Conservation (phyloP, 2,888 invertebrate genomes). For the Julus scanicus region DNA sequence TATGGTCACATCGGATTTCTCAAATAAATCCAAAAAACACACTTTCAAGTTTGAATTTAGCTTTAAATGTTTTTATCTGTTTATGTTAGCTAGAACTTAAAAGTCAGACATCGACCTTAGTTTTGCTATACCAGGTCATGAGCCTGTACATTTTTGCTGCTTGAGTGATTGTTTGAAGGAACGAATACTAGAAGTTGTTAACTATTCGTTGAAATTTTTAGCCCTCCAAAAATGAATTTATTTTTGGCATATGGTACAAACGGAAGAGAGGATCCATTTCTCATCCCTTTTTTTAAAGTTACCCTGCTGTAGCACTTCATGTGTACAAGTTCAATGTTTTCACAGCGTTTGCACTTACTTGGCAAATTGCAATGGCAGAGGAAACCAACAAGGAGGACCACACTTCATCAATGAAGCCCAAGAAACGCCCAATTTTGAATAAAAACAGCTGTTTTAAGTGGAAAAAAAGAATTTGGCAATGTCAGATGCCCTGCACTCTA, state of each 20-base stretch:
- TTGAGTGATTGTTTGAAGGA: neutral
- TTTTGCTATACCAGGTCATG: neutral
- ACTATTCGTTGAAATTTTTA: neutral
- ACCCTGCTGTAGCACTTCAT: neutral
- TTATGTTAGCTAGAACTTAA: neutral
- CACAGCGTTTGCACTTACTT: slow-evolving; percentile 9
- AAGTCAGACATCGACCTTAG: slow-evolving; percentile 15
- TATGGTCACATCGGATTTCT: too few species aligned
- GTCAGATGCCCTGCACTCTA: neutral
- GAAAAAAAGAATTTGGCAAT: neutral
- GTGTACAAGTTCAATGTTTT: slow-evolving; percentile 25
- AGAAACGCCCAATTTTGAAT: neutral
- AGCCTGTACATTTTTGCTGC: slow-evolving; percentile 3
- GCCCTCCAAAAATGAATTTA: slow-evolving; percentile 36
- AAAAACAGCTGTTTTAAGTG: neutral
- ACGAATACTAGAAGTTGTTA: neutral
- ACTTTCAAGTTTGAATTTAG: neutral
- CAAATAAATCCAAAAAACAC: too few species aligned
- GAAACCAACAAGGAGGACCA: slow-evolving; percentile 34
- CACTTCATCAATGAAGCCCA: slow-evolving; percentile 8
- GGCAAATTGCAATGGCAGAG: neutral
- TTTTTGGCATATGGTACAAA: slow-evolving; percentile 17
- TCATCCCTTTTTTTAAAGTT: neutral
- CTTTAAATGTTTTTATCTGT: neutral
- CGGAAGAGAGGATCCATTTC: slow-evolving; percentile 27